Evolutionary conservation across 2,113 vertebrate species (phyloP), one percentile per base, ranked within the genome.

Genomic region (Stegastes partitus): DNA sequence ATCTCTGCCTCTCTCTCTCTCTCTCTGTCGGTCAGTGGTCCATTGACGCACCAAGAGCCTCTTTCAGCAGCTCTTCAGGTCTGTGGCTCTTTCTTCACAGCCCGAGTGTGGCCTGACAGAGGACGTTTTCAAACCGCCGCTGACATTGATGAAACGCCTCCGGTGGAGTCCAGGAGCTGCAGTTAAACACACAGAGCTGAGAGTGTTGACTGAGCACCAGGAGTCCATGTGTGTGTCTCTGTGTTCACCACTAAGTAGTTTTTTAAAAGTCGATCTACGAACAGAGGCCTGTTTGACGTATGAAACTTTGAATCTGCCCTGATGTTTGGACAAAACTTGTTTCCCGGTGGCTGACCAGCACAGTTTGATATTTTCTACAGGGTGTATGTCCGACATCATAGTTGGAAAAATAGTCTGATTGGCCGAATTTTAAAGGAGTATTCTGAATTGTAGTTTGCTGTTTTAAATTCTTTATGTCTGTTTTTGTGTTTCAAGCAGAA

Each of bases 101-200:
- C 68, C 64, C 58, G 31, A 73, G 81, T 77, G 73, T 79, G 87
- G 85, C 84, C 83, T 44, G 42, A 89, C 89, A 92, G 86, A 88
- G 73, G 64, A 77, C 64, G 82, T 82, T 88, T 88, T 90, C 80
- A 91, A 77, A 74, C 73, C 8, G 3, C 57, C 61, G 31, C 79
- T 83, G 86, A 91, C 88, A 61, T 63, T 86, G 90, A 91, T 87
- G 75, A 89, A 91, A 89, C 63, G 16, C 78, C 86, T 86, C 83
- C 64, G 75, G 75, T 80, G 9, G 58, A 69, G 69, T 81, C 74
- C 79, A 74, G 79, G 74, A 77, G 83, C 86, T 74, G 72, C 77
- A 83, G 82, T 78, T 47, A 79, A 74, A 82, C 65, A 82, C 90
- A 91, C 82, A 85, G 68, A 14, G 56, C 69, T 15, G 62, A 77